phyloP scores from a whole-genome alignment of 2,113 vertebrate genomes.

The Accipiter cooperii region DNA sequence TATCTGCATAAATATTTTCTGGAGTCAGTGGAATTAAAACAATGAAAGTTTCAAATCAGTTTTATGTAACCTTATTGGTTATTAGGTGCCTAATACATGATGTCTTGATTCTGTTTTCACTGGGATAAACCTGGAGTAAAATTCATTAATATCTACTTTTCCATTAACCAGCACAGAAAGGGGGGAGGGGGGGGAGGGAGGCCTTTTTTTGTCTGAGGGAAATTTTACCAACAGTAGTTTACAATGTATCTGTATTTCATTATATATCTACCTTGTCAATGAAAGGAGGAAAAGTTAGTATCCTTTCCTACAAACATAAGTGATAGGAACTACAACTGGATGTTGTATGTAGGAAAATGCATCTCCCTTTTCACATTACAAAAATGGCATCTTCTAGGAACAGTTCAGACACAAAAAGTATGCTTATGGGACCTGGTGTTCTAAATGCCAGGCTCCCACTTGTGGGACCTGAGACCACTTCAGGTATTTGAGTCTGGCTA shows the following conservation, averaged over 20 bases:
- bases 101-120: background rate
- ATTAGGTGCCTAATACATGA: background rate
- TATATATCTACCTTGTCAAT: background rate
- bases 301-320: background rate
- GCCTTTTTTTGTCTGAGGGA: background rate
- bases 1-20: background rate
- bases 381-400: background rate
- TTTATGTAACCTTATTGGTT: background rate
- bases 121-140: background rate
- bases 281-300: background rate
- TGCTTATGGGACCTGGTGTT: background rate
- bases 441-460: background rate
- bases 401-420: background rate
- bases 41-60: background rate
- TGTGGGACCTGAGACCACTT: background rate
- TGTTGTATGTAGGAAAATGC: background rate
- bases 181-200: fast-evolving
- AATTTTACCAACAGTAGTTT: background rate
- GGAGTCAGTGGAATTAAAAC: background rate
- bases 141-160: background rate
- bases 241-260: background rate
- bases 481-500: background rate
- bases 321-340: background rate
- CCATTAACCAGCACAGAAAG: background rate
- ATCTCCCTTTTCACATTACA: background rate